A percentile compares a stretch with the other conserved stretches of the same genome.
Conservation (phyloP, 2,888 invertebrate genomes). For the Andrena praecox region DNA sequence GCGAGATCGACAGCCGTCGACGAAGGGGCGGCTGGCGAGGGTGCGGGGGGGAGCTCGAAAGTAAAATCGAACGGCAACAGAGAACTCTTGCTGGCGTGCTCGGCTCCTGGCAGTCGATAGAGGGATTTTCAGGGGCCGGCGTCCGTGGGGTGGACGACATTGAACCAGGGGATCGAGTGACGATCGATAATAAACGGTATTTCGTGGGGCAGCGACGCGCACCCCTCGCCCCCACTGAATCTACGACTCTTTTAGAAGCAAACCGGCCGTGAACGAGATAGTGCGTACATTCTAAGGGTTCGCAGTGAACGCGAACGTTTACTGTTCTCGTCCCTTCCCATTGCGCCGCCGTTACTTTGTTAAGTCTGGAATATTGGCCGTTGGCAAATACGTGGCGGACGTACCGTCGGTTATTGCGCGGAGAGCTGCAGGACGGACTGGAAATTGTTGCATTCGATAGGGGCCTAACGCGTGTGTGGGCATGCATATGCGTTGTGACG, state of each 20-base stretch:
- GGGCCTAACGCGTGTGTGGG: background rate
- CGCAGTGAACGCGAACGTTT: constrained; percentile 67
- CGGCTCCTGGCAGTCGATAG: constrained; percentile 35
- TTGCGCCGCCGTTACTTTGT: constrained; percentile 54
- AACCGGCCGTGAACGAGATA: constrained; percentile 82
- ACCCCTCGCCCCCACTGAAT: constrained; percentile 59
- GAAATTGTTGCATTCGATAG: constrained; percentile 20
- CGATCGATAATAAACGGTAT: constrained; percentile 80
- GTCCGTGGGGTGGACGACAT: constrained; percentile 61
- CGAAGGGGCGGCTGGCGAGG: background rate
- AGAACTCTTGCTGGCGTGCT: constrained; percentile 36
- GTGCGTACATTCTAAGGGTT: constrained; percentile 69
- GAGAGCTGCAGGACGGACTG: background rate
- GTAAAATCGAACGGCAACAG: constrained; percentile 46
- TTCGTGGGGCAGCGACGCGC: constrained; percentile 68
- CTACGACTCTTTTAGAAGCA: constrained; percentile 80
- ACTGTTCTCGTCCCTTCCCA: constrained; percentile 60
- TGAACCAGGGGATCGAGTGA: constrained; percentile 67
- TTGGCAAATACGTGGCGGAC: constrained; percentile 54
- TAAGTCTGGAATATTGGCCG: constrained; percentile 62
- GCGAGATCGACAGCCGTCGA: constrained; percentile 3
- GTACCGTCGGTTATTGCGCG: constrained; percentile 52
- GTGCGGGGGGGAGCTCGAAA: constrained; percentile 10
- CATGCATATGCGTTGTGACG: background rate
- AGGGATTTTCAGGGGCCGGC: constrained; percentile 52